phyloP scores from a whole-genome alignment of 2,888 invertebrate species.

The Melipona bicolor region DNA sequence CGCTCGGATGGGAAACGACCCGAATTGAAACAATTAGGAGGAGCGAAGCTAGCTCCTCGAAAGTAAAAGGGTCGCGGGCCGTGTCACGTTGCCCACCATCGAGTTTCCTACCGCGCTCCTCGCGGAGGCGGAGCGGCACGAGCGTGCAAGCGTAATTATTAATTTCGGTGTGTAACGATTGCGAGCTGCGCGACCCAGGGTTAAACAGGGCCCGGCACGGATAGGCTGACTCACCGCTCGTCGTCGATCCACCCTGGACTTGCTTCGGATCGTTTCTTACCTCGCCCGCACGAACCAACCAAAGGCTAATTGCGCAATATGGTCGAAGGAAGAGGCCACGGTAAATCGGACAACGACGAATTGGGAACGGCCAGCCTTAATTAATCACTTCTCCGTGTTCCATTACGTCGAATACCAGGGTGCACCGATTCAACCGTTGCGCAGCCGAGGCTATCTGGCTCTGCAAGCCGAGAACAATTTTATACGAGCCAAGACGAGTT shows the following conservation, averaged over 20 bases:
- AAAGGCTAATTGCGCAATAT: constrained; percentile 51
- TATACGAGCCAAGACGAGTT: too few species aligned
- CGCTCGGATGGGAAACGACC: constrained; percentile 46
- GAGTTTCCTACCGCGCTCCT: not conserved
- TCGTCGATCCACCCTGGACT: constrained; percentile 19
- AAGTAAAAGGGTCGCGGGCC: constrained; percentile 55
- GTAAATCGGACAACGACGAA: constrained; percentile 48
- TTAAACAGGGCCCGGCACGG: constrained; percentile 39
- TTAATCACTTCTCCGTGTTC: constrained; percentile 29
- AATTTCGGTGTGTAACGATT: constrained; percentile 61
- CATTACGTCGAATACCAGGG: constrained; percentile 10
- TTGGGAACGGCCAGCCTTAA: constrained; percentile 48
- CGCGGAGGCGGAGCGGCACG: constrained; percentile 8
- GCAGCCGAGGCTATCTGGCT: too few species aligned
- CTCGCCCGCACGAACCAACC: constrained; percentile 28
- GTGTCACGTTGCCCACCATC: constrained; percentile 4
- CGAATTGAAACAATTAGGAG: constrained; percentile 75
- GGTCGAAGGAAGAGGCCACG: constrained; percentile 40
- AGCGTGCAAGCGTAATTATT: constrained; percentile 54
- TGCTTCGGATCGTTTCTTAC: constrained; percentile 24
- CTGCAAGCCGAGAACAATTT: too few species aligned
- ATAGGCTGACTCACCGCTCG: constrained; percentile 38
- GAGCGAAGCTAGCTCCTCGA: constrained; percentile 62
- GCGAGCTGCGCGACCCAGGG: constrained; percentile 50
- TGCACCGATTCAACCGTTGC: not conserved